These are phyloP conservation scores for Macroglossus sobrinus DNA, from an alignment of 2,113 vertebrate genomes.

Conservation along the genomic window DNA sequence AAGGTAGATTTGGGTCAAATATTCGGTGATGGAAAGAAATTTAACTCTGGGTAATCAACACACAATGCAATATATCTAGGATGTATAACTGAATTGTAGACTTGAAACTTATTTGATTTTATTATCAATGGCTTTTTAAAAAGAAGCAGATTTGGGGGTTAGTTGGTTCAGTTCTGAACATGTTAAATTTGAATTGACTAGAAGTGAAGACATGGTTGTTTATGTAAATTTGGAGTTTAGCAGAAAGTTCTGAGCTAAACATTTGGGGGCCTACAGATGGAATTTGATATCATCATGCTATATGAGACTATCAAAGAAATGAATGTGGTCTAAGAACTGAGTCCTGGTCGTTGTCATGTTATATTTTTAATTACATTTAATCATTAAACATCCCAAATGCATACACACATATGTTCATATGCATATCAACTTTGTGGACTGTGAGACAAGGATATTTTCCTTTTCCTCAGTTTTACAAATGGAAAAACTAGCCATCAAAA, in stretches of 20 bases:
- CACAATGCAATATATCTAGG: too few species aligned
- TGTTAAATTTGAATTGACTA: not conserved
- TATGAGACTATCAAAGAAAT: not conserved
- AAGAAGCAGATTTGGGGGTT: not conserved
- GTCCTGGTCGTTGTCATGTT: not conserved
- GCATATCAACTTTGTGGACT: not conserved
- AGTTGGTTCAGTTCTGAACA: not conserved
- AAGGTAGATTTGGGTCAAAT: too few species aligned
- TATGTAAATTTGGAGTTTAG: not conserved
- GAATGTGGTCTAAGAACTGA: not conserved
- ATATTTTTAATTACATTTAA: not conserved
- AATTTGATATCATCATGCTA: not conserved
- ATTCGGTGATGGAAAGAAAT: too few species aligned
- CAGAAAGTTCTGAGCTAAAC: not conserved
- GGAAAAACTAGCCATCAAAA: not conserved
- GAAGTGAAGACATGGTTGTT: not conserved
- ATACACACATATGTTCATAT: not conserved
- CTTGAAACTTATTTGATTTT: too few species aligned
- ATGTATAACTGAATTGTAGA: too few species aligned
- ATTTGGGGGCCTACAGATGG: not conserved
- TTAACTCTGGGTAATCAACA: too few species aligned
- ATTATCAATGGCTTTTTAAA: too few species aligned
- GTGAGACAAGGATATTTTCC: constrained; percentile 9
- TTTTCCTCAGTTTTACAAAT: not conserved
- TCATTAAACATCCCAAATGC: not conserved